Percentiles rank a stretch among this genome's conserved stretches.
phyloP scores from a whole-genome alignment of 2,888 invertebrate species.

The Apamea monoglypha region DNA sequence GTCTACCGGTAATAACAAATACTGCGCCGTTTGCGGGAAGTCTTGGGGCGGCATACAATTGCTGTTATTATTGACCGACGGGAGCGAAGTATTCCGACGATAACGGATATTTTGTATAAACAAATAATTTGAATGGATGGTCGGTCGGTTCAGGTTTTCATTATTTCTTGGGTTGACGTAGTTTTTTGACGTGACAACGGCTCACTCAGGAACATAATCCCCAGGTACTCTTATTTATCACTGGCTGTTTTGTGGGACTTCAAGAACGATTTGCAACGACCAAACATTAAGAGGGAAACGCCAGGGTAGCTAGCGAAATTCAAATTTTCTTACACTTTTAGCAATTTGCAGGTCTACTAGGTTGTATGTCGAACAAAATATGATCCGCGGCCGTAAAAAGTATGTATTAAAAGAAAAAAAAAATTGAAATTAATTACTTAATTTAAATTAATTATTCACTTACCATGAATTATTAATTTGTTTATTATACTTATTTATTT shows the following conservation, averaged over 20 bases:
- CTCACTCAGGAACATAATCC: background rate
- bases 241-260: background rate
- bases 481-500: too few species aligned
- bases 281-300: too few species aligned
- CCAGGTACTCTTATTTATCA: background rate
- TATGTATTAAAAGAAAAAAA: too few species aligned
- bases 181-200: background rate
- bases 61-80: constrained; percentile 72
- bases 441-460: too few species aligned
- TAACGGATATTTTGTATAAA: constrained; percentile 70
- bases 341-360: background rate
- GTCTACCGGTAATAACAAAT: constrained; percentile 75
- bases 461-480: too few species aligned
- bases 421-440: too few species aligned
- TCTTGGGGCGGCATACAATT: constrained; percentile 72
- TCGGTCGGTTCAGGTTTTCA: constrained; percentile 24
- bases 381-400: background rate
- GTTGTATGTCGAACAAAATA: background rate
- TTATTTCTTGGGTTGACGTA: background rate
- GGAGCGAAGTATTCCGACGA: constrained; percentile 55
- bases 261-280: background rate
- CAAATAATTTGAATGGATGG: constrained; percentile 61
- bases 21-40: constrained; percentile 67
- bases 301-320: background rate
- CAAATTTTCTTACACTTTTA: background rate